Evolutionary conservation across 2,113 vertebrate species (phyloP).

Genomic region (Oncorhynchus mykiss): DNA sequence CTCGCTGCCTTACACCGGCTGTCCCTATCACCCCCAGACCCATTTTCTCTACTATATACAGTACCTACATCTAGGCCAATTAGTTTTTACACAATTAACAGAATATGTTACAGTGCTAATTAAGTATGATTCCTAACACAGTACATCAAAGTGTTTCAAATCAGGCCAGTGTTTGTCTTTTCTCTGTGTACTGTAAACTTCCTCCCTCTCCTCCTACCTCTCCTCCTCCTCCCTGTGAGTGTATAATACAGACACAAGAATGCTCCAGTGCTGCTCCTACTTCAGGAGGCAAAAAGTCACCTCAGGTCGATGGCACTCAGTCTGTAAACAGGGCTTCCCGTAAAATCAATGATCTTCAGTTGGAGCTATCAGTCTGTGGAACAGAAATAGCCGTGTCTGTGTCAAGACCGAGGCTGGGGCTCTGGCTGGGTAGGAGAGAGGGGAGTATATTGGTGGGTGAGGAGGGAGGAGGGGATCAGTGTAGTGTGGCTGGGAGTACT

Average conservation of each 20-base stretch:
- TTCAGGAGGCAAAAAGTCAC: slow-evolving; percentile 97
- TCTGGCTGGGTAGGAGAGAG: slow-evolving; percentile 1
- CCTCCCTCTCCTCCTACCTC: background rate
- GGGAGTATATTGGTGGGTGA: slow-evolving; percentile 40
- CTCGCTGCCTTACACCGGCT: background rate
- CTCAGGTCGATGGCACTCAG: slow-evolving; percentile 99
- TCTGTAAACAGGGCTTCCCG: slow-evolving; percentile 99
- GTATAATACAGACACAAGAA: slow-evolving; percentile 80
- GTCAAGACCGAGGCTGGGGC: slow-evolving; percentile 68
- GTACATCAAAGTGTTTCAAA: slow-evolving; percentile 21
- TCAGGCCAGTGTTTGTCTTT: background rate
- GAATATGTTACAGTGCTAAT: slow-evolving; percentile 23
- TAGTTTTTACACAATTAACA: background rate
- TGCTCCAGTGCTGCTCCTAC: slow-evolving; percentile 80
- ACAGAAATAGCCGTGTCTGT: slow-evolving; percentile 76
- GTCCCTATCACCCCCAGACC: background rate
- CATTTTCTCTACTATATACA: background rate
- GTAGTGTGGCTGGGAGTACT: slow-evolving; percentile 53
- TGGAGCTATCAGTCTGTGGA: slow-evolving; percentile 87
- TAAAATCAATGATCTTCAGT: slow-evolving; percentile 99
- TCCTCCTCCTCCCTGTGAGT: slow-evolving; percentile 48
- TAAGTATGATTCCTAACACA: slow-evolving; percentile 30
- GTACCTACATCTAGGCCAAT: background rate
- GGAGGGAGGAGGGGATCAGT: slow-evolving; percentile 49
- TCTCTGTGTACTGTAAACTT: background rate